Evolutionary conservation across 2,113 vertebrate species (phyloP), one percentile per base, ranked within the genome.

Genomic region (Sander vitreus): DNA sequence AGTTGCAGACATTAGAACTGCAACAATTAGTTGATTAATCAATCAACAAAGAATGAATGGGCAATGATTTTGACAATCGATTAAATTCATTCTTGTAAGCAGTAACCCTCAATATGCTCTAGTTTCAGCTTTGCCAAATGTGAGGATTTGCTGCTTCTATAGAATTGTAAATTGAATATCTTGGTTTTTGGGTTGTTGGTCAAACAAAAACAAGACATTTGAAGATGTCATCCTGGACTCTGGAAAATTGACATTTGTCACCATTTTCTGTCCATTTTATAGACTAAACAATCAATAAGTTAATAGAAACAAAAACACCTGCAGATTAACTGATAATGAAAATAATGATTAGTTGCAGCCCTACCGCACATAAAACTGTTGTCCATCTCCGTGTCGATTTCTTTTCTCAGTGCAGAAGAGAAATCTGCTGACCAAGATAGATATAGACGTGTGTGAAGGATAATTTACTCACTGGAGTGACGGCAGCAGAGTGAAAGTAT

Each of bases 401-500:
- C 1, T 58, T 58, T 21, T 73, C 27, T 14, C 45, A 2, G n/a
- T 11, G 23, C 15, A 68, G 21, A 58, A 18, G 21, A 63, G 21
- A 51, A 53, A 75, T 33, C n/a, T 67, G 25, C 6, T 2, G 1
- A 23, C 16, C 4, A 51, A 23, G n/a, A 57, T n/a, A 13, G n/a
- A 43, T 5, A 16, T 11, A 10, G 18, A 36, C 3, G 2, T 4
- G 18, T 47, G 21, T 45, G 5, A 19, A 27, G 25, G 43, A 72
- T 12, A 21, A 3, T 9, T 13, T 19, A 95, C 97, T 95, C 68
- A 99, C 98, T 13, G 98, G 98, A 53, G 98, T 99, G 72, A 99
- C 97, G 3, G 98, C 97, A 75, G 98, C 98, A 57, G 97, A 99
- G 95, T 99, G 98, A 81, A 99, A 99, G 88, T 99, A 99, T 5